Conservation (phyloP, 53 echinoderm and acorn worm genomes). For the Apostichopus leukothele region DNA sequence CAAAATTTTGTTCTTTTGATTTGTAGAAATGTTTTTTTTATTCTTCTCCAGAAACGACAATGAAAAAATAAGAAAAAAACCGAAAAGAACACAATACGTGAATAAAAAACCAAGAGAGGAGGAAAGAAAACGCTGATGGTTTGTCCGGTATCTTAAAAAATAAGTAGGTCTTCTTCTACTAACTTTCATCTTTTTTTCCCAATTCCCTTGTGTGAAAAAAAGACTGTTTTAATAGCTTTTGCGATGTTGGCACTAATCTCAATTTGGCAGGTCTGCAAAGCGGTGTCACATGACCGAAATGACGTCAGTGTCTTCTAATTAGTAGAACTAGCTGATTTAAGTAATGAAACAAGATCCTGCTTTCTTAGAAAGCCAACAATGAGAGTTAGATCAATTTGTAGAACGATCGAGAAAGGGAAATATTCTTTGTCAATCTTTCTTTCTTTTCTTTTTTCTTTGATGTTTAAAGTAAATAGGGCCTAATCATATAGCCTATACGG, state of each 20-base stretch:
- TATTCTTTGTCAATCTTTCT: too few species aligned
- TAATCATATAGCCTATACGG: too few species aligned
- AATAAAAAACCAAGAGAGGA: background rate
- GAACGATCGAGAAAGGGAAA: too few species aligned
- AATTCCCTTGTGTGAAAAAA: background rate
- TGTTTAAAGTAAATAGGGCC: too few species aligned
- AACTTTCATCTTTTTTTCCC: background rate
- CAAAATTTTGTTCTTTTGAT: too few species aligned
- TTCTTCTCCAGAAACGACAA: too few species aligned
- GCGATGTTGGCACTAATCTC: background rate
- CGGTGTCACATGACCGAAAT: background rate
- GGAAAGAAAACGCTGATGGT: background rate
- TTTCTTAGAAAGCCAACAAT: too few species aligned
- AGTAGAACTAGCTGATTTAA: background rate
- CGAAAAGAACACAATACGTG: too few species aligned
- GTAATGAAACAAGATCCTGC: background rate
- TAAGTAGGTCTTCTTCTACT: background rate
- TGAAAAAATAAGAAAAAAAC: too few species aligned
- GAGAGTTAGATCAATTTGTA: too few species aligned
- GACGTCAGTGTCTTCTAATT: background rate
- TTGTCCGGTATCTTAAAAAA: background rate
- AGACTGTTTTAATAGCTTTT: background rate
- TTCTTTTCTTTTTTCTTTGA: too few species aligned
- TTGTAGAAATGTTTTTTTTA: too few species aligned
- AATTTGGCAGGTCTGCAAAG: background rate